phyloP scores from a whole-genome alignment of 2,797 vertebrate species.

The Chanos chanos region DNA sequence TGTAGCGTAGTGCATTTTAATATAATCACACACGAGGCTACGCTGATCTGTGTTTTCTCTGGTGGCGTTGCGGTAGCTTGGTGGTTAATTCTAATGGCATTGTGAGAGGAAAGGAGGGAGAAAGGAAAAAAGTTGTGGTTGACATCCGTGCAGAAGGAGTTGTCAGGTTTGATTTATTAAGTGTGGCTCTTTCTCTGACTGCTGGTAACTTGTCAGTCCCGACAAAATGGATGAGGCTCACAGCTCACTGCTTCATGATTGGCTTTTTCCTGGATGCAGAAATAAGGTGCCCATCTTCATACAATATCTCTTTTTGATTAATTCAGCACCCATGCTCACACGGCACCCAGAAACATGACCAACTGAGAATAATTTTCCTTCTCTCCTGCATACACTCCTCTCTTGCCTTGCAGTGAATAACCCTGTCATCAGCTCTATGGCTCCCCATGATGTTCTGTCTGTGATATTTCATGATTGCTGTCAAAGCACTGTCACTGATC shows the following conservation, averaged over 20 bases:
- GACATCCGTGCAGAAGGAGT: conserved; percentile 80
- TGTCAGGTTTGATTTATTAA: conserved; percentile 91
- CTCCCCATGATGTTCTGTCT: neutral
- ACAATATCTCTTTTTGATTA: conserved; percentile 39
- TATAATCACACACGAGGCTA: too few species aligned
- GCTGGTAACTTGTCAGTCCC: conserved; percentile 83
- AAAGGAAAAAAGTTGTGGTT: conserved; percentile 77
- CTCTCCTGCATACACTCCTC: neutral
- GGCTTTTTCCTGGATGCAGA: conserved; percentile 56
- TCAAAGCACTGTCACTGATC: neutral
- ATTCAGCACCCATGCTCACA: conserved; percentile 17
- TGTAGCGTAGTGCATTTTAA: too few species aligned
- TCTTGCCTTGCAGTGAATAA: neutral
- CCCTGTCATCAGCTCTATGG: conserved; percentile 1
- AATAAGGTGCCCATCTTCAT: conserved; percentile 41
- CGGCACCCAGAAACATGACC: neutral
- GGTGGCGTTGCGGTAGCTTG: conserved; percentile 7
- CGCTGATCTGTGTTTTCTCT: conserved; percentile 27
- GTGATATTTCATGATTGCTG: neutral
- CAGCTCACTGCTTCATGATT: conserved; percentile 58
- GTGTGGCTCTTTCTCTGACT: conserved; percentile 79
- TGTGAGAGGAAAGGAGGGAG: conserved; percentile 50
- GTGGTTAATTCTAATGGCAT: too few species aligned
- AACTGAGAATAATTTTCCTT: too few species aligned
- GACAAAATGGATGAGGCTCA: conserved; percentile 69